phyloP scores from a whole-genome alignment of 2,888 invertebrate species.

The Leptinotarsa haldemani region DNA sequence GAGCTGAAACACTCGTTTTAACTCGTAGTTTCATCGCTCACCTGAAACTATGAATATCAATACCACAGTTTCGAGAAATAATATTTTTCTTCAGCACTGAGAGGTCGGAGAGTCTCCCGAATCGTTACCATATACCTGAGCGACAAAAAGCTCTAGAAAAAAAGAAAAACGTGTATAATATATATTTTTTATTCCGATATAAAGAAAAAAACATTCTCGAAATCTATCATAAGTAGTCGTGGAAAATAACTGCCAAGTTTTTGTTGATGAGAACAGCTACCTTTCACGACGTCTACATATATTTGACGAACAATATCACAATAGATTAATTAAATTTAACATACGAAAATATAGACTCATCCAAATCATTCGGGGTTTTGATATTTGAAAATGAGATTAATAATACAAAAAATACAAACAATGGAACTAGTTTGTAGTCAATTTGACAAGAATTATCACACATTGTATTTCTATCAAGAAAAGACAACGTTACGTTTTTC shows the following conservation, averaged over 20 bases:
- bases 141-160: no score
- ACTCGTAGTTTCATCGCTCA: no score
- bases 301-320: conserved; percentile 15
- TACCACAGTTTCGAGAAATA: no score
- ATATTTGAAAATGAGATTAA: neutral
- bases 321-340: neutral
- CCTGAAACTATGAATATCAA: no score
- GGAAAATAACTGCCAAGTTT: conserved; percentile 12
- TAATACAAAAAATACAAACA: neutral
- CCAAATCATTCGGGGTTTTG: neutral
- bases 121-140: no score
- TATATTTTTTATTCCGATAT: neutral
- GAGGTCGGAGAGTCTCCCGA: no score
- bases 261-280: neutral
- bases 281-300: conserved; percentile 2
- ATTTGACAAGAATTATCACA: no score
- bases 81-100: no score
- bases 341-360: conserved; percentile 6
- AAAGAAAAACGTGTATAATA: neutral
- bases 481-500: no score
- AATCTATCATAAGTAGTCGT: conserved; percentile 9
- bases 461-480: no score
- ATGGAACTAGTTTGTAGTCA: neutral
- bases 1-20: no score
- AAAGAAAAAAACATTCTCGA: conserved; percentile 4